A percentile compares a stretch with the other conserved stretches of the same genome.
Evolutionary conservation across 2,113 vertebrate genomes (phyloP).

Genomic region (Dromiciops gliroides): DNA sequence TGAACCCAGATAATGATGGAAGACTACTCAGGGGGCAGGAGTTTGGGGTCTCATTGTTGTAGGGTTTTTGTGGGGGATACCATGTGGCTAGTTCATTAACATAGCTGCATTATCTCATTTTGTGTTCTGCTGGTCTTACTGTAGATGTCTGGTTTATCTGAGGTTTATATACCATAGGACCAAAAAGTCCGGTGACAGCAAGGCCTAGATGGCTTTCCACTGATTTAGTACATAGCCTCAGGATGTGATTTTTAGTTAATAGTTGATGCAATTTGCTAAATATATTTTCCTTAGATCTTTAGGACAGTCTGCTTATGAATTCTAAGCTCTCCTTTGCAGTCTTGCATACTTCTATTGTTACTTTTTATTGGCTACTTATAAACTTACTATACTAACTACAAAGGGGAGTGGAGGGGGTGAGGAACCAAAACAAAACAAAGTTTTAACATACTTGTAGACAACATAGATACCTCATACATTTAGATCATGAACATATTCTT

Average conservation of each 20-base stretch:
- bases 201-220: background rate
- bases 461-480: background rate
- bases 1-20: background rate
- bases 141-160: background rate
- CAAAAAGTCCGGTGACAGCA: background rate
- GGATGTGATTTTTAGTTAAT: background rate
- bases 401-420: background rate
- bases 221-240: background rate
- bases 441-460: background rate
- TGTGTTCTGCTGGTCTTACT: background rate
- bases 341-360: background rate
- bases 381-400: background rate
- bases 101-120: background rate
- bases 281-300: background rate
- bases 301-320: background rate
- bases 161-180: background rate
- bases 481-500: background rate
- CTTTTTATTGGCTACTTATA: background rate
- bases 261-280: background rate
- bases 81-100: background rate
- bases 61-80: background rate
- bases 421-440: background rate
- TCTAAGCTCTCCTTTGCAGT: background rate
- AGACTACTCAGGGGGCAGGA: background rate
- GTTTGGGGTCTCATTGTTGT: background rate